Evolutionary conservation across 2,797 vertebrate genomes (phyloP).

Genomic region (Thripadectes ignobilis): DNA sequence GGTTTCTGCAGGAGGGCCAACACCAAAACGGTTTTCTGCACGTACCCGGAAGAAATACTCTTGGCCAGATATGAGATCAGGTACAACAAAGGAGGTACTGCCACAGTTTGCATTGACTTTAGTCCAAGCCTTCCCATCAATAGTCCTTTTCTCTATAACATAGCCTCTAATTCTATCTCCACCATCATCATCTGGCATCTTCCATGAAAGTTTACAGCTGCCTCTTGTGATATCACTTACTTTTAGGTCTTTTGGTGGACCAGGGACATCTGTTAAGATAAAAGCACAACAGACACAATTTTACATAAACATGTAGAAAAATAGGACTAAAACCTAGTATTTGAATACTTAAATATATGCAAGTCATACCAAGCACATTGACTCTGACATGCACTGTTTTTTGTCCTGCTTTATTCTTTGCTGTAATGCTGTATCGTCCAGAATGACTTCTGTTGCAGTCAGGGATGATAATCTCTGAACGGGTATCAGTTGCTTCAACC

Average conservation of each 20-base stretch:
- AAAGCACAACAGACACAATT: conserved; percentile 9
- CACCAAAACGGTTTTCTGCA: conserved; percentile 94
- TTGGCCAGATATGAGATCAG: conserved; percentile 89
- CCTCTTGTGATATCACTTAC: conserved; percentile 92
- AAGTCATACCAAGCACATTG: conserved; percentile 89
- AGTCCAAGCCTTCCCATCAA: conserved; percentile 95
- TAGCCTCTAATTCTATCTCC: conserved; percentile 96
- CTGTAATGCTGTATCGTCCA: conserved; percentile 94
- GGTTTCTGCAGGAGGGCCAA: conserved; percentile 85
- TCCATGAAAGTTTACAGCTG: conserved; percentile 94
- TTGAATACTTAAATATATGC: background rate
- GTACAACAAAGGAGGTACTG: conserved; percentile 88
- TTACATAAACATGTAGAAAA: background rate
- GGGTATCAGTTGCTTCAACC: conserved; percentile 91
- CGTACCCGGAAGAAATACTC: conserved; percentile 94
- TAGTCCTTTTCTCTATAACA: conserved; percentile 92
- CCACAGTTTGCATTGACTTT: conserved; percentile 92
- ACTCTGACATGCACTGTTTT: conserved; percentile 92
- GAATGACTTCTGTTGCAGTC: conserved; percentile 89
- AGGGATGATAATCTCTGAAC: conserved; percentile 85
- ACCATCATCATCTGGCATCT: conserved; percentile 92
- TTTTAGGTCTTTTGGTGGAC: conserved; percentile 92
- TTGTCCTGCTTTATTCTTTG: conserved; percentile 97
- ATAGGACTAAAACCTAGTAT: background rate
- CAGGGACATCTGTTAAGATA: conserved; percentile 87